Percentiles rank a stretch among this genome's conserved stretches.
phyloP scores from a whole-genome alignment of 1,140 invertebrate species.

The Argopecten irradians region DNA sequence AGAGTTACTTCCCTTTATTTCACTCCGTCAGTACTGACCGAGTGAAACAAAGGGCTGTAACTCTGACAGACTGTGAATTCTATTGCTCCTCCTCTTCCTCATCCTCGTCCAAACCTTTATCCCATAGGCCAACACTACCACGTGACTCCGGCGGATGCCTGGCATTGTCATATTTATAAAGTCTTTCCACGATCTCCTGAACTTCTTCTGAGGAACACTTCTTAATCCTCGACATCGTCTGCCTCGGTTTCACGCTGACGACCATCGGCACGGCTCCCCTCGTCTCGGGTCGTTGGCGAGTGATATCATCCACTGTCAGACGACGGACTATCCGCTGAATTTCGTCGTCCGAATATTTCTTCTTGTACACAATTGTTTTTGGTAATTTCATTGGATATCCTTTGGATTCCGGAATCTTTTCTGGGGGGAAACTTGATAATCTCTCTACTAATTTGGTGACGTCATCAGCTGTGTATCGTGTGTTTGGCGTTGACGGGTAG shows the following conservation, averaged over 20 bases:
- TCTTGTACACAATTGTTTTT: conserved; percentile 48
- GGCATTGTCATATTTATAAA: conserved; percentile 33
- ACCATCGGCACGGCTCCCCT: conserved; percentile 33
- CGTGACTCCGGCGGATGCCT: conserved; percentile 20
- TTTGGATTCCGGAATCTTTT: conserved; percentile 56
- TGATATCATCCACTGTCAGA: conserved; percentile 47
- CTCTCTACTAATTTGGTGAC: conserved; percentile 53
- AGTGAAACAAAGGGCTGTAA: too few species aligned
- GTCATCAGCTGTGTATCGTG: conserved; percentile 51
- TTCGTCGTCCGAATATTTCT: conserved; percentile 52
- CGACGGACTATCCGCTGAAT: conserved; percentile 57
- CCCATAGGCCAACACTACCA: conserved; percentile 1
- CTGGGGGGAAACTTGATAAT: conserved; percentile 56
- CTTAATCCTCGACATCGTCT: conserved; percentile 39
- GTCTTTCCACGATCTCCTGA: conserved; percentile 48
- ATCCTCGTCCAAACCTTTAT: not conserved
- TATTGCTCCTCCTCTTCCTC: not conserved
- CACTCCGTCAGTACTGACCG: too few species aligned
- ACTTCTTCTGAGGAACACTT: conserved; percentile 50
- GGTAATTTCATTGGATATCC: conserved; percentile 49
- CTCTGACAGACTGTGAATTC: too few species aligned
- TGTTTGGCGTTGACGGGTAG: conserved; percentile 39
- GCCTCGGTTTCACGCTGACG: conserved; percentile 36
- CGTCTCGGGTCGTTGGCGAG: conserved; percentile 49
- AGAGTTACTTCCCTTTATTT: not conserved